Conservation (phyloP, 2,888 invertebrate genomes). For the Keiferia lycopersicella region DNA sequence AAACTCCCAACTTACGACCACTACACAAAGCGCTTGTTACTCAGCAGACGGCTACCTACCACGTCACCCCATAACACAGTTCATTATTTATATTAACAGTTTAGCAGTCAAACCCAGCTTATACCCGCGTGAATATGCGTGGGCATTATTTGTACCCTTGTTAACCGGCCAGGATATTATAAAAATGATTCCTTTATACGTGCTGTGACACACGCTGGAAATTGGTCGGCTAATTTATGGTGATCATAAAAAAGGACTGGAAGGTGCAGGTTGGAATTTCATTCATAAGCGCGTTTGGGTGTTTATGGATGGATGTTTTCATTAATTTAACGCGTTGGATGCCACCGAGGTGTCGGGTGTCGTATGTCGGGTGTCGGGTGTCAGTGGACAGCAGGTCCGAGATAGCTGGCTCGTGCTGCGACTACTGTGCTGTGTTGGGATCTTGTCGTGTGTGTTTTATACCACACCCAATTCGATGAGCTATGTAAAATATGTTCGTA, state of each 20-base stretch:
- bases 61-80: constrained; percentile 74
- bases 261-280: constrained; percentile 77
- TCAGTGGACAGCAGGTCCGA: constrained; percentile 56
- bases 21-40: constrained; percentile 72
- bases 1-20: constrained; percentile 54
- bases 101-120: constrained; percentile 79
- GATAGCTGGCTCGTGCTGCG: constrained; percentile 62
- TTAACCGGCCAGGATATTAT: constrained; percentile 80
- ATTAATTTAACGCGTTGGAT: constrained; percentile 72
- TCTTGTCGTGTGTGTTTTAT: not conserved
- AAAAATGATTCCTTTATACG: constrained; percentile 81
- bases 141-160: constrained; percentile 80
- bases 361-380: constrained; percentile 62
- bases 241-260: constrained; percentile 79
- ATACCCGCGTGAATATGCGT: constrained; percentile 79
- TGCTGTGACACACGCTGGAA: constrained; percentile 79
- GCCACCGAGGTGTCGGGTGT: constrained; percentile 67
- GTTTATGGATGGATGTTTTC: constrained; percentile 80
- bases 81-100: constrained; percentile 82
- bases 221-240: constrained; percentile 79
- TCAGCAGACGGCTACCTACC: constrained; percentile 73
- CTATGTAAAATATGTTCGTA: too few relatives aligned
- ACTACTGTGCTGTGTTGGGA: constrained; percentile 57
- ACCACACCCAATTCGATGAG: too few relatives aligned
- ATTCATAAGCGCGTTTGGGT: constrained; percentile 82